Base-by-base conservation (phyloP, 2,888 invertebrate genomes). In the Patella ulyssiponensis region DNA sequence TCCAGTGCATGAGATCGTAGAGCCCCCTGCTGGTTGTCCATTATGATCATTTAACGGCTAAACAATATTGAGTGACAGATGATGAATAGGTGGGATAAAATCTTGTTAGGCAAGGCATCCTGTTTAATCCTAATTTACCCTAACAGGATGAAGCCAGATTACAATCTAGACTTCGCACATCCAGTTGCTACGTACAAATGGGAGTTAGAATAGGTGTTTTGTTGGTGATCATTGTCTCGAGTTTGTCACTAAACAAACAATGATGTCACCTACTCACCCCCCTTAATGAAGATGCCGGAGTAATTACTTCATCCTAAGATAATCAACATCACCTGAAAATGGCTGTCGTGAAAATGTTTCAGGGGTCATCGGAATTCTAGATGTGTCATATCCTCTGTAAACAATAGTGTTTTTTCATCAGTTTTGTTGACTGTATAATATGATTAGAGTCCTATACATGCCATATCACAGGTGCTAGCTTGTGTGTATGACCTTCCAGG, bases 201-300 rank as follows among this genome's bases (percentile, higher is more conserved):
- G 64, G 64, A 9, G 23, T 23, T 20, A 64, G 64, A 64, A 64
- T 64, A 23, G 23, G 20, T 64, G 64, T 64, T 64, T 64, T 64
- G 64, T 64, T 23, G 64, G 64, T 64, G 20, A 64, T 64, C 64
- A 64, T 64, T 64, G 64, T 64, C 64, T 64, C 23, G 20, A 15
- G 64, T 64, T 64, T 64, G 64, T 64, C 64, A 64, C 64, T 64
- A 64, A 23, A 64, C 64, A 64, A 64, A 64, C 64, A 64, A 64
- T 64, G 64, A 64, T 64, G 64, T 64, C 64, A 64, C 64, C 23
- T 14, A 23, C 20, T 20, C 20, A 23, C 20, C 64, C 64, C 20
- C 64, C 64, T 5, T 64, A 64, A 64, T 64, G 64, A 64, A 64
- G 64, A 64, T 64, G 64, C 64, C 23, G 64, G 20, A 23, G 23